Evolutionary conservation across 2,888 invertebrate genomes (phyloP), one percentile per base, ranked within the genome.

Genomic region (Ornithoptera priamus): DNA sequence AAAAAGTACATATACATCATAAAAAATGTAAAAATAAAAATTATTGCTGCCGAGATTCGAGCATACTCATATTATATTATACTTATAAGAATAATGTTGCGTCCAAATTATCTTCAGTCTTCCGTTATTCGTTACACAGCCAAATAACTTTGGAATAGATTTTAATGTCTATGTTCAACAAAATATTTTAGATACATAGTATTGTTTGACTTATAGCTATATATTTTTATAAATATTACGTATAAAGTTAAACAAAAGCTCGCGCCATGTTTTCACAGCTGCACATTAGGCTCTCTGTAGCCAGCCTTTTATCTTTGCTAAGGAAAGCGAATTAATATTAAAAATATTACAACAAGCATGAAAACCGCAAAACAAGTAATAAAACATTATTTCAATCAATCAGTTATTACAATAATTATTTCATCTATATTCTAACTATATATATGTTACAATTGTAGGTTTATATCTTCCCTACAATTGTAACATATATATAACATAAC

Each of bases 131-230:
- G 74, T 75, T 76, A 83, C 89, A 91, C 91, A 90, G 90, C 90
- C 90, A 84, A 88, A 87, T 86, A 62, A 53, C 89, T 90, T 90
- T 90, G 90, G 87, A 71, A 72, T 73, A 74, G 65, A 74, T 71
- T 72, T 69, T 68, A 73, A 67, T 73, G 72, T 69, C 39, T 20
- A 36, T 56, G n/a, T 64, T 18, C 18, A 7, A 46, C 15, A 46
- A 46, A 46, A n/a, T 50, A 20, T 42, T 53, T 20, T 10, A n/a
- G 1, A 61, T 18, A 42, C 5, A 61, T 61, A 22, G 20, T 62
- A 46, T 46, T 42, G 42, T 12, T 46, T 15, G 24, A 62, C 22
- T 17, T 62, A n/a, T 30, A 20, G 46, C 46, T 62, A 36, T 62
- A 62, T 46, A 22, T 65, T 58, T 57, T 39, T 24, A 58, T 2